Conservation (phyloP, 2,797 vertebrate species). For the Peromyscus eremicus region DNA sequence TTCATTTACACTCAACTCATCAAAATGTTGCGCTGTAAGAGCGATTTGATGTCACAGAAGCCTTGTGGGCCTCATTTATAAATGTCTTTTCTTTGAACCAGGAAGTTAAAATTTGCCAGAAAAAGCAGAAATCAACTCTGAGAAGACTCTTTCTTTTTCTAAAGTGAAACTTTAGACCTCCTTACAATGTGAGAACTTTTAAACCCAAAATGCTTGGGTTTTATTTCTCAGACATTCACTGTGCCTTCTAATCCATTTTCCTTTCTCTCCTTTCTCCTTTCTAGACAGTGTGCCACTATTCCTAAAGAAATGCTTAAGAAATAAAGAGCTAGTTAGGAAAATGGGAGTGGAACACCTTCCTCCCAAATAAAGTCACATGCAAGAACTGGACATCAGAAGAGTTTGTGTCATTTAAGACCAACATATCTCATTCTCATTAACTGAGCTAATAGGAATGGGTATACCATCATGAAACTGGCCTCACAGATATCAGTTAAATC, state of each 20-base stretch:
- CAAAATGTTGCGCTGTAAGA: conserved; percentile 76
- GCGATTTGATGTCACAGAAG: conserved; percentile 77
- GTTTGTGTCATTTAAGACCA: conserved; percentile 86
- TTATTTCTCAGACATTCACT: conserved; percentile 74
- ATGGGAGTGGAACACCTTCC: neutral
- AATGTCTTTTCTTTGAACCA: conserved; percentile 81
- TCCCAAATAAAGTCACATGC: neutral
- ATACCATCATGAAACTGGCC: neutral
- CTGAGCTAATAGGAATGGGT: conserved; percentile 53
- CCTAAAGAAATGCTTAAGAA: conserved; percentile 37
- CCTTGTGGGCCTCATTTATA: conserved; percentile 81
- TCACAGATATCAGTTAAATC: conserved; percentile 77
- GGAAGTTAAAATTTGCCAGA: conserved; percentile 82
- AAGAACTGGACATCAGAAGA: conserved; percentile 86
- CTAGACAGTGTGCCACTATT: conserved; percentile 63
- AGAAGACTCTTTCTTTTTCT: conserved; percentile 78
- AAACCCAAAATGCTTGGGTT: conserved; percentile 64
- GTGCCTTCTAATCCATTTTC: conserved; percentile 62
- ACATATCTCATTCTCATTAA: conserved; percentile 82
- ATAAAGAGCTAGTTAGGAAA: conserved; percentile 58
- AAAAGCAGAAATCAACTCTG: conserved; percentile 80
- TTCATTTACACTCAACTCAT: conserved; percentile 84
- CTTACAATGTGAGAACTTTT: conserved; percentile 80
- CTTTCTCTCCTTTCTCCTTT: conserved; percentile 62
- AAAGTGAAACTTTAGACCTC: conserved; percentile 81